These are phyloP conservation scores for Egretta garzetta DNA, from an alignment of 2,113 vertebrate species.

Conservation along the genomic window DNA sequence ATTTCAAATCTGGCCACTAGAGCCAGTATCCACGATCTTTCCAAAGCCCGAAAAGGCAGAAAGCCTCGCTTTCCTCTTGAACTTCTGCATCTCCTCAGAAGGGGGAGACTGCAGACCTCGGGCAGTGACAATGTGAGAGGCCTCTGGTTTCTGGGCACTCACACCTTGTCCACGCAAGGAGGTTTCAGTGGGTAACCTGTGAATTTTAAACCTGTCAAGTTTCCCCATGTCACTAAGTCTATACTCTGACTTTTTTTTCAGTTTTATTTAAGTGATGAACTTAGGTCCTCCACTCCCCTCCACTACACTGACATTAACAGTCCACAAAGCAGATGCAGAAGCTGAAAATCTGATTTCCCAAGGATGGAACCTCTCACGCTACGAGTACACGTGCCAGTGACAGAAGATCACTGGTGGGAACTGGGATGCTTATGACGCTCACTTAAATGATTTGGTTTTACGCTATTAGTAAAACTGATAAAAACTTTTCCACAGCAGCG, in stretches of 20 bases:
- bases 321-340: neutral
- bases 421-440: neutral
- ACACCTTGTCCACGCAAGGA: neutral
- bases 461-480: neutral
- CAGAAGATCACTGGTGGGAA: neutral
- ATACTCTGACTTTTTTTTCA: neutral
- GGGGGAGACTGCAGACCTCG: neutral
- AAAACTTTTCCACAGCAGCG: neutral
- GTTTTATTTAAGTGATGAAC: neutral
- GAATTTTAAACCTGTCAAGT: neutral
- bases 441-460: neutral
- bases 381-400: neutral
- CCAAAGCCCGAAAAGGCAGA: neutral
- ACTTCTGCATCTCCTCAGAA: neutral
- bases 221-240: neutral
- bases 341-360: neutral
- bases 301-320: neutral
- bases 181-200: neutral
- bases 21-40: neutral
- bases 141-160: neutral
- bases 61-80: neutral
- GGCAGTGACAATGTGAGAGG: neutral
- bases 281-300: rapidly evolving
- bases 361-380: neutral
- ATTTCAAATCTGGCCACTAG: neutral